Base-by-base conservation (phyloP, 1,140 invertebrate genomes). In the Habropoda laboriosa region DNA sequence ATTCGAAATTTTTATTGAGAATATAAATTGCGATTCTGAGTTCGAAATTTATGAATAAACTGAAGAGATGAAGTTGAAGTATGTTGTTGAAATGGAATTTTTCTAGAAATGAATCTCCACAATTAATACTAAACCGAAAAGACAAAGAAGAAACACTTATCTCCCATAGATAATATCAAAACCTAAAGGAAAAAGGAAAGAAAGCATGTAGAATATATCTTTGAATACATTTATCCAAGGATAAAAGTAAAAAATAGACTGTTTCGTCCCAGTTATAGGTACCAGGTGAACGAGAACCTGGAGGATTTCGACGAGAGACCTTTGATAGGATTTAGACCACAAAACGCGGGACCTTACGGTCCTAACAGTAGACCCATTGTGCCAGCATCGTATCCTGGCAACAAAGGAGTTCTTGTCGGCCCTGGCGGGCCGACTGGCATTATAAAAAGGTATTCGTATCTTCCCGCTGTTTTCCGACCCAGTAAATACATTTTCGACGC, bases 371-470 rank as follows among this genome's bases (percentile, higher is more conserved):
- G 83, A 63, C 88, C 86, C 10, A 57, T 86, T 32, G 35, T 67
- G 21, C 71, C 79, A 7, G 13, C 58, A n/a, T 55, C 81, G 63
- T 72, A 80, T 76, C 75, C 72, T 40, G 68, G 64, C 58, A 79
- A 87, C 60, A 79, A 79, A 55, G 83, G 67, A 35, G 60, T 89
- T 49, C 80, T 88, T n/a, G 86, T 88, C 12, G 88, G 88, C 40
- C 88, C 88, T 53, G 86, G 80, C 30, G 87, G 88, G 73, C 87
- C 86, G 47, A 87, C 82, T 0, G 89, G 88, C 57, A 82, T 86
- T 68, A 58, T 88, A 30, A 82, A 80, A 61, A 88, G 84, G 88
- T 89, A 87, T 74, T 60, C 51, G 72, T 67, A 57, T 63, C 45
- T 45, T 70, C 53, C 18, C 47, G 38, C 49, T 40, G 40, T 66